phyloP scores from a whole-genome alignment of 2,113 vertebrate genomes.

The Entosphenus tridentatus region DNA sequence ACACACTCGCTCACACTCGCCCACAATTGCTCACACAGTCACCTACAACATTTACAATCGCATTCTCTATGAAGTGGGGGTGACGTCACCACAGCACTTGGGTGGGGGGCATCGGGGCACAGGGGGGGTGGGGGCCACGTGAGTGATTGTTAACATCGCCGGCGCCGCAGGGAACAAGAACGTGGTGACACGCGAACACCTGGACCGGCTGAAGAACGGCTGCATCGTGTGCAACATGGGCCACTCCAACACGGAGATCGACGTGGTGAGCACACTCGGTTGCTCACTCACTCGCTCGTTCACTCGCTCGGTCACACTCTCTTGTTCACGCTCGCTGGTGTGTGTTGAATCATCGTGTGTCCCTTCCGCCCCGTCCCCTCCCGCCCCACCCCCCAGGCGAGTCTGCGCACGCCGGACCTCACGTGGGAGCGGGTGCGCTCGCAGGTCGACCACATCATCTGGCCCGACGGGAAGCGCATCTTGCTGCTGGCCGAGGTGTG shows the following conservation, averaged over 20 bases:
- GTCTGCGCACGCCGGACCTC: conserved; percentile 74
- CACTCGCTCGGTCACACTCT: neutral
- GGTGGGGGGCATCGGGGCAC: no score
- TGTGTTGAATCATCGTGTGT: neutral
- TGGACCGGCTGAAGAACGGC: conserved; percentile 92
- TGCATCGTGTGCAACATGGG: conserved; percentile 99
- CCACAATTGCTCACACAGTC: no score
- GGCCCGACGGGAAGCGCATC: conserved; percentile 90
- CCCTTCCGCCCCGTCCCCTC: neutral
- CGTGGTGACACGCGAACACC: conserved; percentile 71
- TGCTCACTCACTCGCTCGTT: neutral
- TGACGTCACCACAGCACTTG: no score
- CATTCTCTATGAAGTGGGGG: no score
- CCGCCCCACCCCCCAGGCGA: conserved; percentile 29
- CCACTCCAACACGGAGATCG: conserved; percentile 95
- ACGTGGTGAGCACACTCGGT: conserved; percentile 41
- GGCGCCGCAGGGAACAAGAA: conserved; percentile 65
- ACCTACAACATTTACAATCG: no score
- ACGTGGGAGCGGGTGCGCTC: conserved; percentile 94
- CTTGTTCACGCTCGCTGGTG: neutral
- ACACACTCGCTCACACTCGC: no score
- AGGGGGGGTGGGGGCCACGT: no score
- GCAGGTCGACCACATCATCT: conserved; percentile 94
- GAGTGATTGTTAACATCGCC: no score
- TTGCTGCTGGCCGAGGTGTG: conserved; percentile 80